Evolutionary conservation across 2,797 vertebrate genomes (phyloP), one percentile per base, ranked within the genome.

Genomic region (Gadopsis bispinosus): DNA sequence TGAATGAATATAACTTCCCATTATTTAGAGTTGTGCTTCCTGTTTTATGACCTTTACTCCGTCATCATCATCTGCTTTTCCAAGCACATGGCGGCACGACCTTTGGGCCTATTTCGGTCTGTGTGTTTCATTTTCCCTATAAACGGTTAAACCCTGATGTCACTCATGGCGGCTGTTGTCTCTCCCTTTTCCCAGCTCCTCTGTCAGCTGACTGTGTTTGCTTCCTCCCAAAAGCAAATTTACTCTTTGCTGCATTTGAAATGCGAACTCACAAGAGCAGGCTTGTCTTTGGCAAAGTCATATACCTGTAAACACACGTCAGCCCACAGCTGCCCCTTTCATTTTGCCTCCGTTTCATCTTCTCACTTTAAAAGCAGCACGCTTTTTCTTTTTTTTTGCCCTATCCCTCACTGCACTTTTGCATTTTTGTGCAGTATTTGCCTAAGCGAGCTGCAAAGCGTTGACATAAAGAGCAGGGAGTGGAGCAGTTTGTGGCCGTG

Each of bases 221-320:
- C 72, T 88, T 90, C 75, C 83, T 87, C 51, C 83, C 65, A 77
- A 84, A 84, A 92, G 84, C 64, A 84, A 88, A 90, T 92, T 82
- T 88, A 64, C 85, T 35, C 61, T 51, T 68, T n/a, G 41, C 17
- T 62, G 72, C 43, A 17, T 78, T 67, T 75, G 45, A 77, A 78
- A 82, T 2, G 74, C 29, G 48, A 45, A 19, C 39, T 78, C 68
- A 85, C 84, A 87, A 83, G 79, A 90, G 68, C 83, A 48, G 79
- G 65, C 89, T 77, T 88, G 85, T 79, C 81, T 76, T 62, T 45
- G 58, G 56, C 62, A 79, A 64, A 84, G 77, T 67, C 77, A 17
- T 79, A 75, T 73, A 83, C 79, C 58, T 82, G 84, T 77, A 47
- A 86, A 83, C 7, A 4, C 70, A 22, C 4, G 58, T 73, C 62